phyloP scores from a whole-genome alignment of 2,113 vertebrate species.

The Craseonycteris thonglongyai region DNA sequence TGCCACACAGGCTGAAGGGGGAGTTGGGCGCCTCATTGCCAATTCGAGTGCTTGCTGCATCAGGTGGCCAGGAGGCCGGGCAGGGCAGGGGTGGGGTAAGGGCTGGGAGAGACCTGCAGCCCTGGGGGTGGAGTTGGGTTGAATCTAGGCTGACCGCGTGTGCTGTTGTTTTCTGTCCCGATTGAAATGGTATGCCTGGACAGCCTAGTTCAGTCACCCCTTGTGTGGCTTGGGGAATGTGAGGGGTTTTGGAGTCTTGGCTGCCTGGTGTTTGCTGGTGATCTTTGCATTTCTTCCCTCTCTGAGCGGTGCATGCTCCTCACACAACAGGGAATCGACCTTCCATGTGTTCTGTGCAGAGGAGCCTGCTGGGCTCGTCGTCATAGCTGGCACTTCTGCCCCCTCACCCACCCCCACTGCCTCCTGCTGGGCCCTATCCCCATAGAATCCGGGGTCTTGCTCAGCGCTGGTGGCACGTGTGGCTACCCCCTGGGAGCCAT shows the following conservation, averaged over 20 bases:
- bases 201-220: too few relatives aligned
- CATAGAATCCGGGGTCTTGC: not conserved
- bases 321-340: rapidly evolving
- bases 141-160: too few relatives aligned
- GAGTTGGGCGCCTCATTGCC: not conserved
- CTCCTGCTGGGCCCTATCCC: not conserved
- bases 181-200: too few relatives aligned
- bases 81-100: not conserved
- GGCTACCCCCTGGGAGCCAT: not conserved
- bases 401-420: rapidly evolving
- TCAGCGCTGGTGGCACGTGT: not conserved
- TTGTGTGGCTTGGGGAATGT: not conserved
- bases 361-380: not conserved
- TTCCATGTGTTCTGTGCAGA: rapidly evolving
- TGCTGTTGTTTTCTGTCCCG: too few relatives aligned
- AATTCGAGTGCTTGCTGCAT: not conserved
- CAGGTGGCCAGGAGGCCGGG: not conserved
- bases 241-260: not conserved
- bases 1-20: too few relatives aligned
- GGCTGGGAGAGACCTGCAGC: not conserved
- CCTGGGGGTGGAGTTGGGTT: not conserved
- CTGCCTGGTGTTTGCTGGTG: not conserved
- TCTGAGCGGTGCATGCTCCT: rapidly evolving
- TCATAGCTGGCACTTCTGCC: not conserved
- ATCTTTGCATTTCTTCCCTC: not conserved